Evolutionary conservation across 1,140 invertebrate genomes (phyloP), one percentile per base, ranked within the genome.

Genomic region (Ostrea edulis): DNA sequence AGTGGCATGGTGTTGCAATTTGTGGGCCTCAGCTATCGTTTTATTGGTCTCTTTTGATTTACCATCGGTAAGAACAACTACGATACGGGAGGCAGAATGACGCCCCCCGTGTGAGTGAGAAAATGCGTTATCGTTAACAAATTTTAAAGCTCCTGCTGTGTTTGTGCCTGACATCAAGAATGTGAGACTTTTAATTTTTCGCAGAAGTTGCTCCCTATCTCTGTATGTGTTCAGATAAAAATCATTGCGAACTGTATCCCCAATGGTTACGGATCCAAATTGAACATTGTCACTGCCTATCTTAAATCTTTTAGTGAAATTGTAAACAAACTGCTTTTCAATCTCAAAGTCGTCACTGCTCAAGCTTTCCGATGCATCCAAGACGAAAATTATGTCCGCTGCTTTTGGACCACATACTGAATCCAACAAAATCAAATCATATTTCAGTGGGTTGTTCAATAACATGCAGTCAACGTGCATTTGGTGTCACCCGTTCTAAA

Each of bases 331-430:
- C 8, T 87, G 29, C 8, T 86, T 82, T 68, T 86, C 44, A 58
- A 87, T 86, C 8, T 77, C 29, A 58, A 91, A 91, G 29, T 90
- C 62, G 25, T 84, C 58, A 52, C 14, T 4, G 29, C 51, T 82
- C 14, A 87, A 58, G 54, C 88, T 89, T 44, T 83, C 86, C 8
- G 90, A 91, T 2, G 86, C 83, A 83, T 91, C 90, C 11, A 91
- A 54, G 2, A 90, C 58, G 25, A 91, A 87, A 25, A 90, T 85
- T 8, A 91, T 81, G 94, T 95, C 84, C 20, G 87, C 89, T 51
- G 55, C 35, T 68, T 71, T 84, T 17, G 84, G 58, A 52, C 84
- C 86, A 62, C 90, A 91, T 77, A 81, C 90, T 89, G 82, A 11
- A 77, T 29, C 29, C 17, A 62, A 62, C 17, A 17, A 62, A 62